Percentiles rank a stretch among this genome's conserved stretches.
phyloP scores from a whole-genome alignment of 2,888 invertebrate species.

The Willowsia nigromaculata region DNA sequence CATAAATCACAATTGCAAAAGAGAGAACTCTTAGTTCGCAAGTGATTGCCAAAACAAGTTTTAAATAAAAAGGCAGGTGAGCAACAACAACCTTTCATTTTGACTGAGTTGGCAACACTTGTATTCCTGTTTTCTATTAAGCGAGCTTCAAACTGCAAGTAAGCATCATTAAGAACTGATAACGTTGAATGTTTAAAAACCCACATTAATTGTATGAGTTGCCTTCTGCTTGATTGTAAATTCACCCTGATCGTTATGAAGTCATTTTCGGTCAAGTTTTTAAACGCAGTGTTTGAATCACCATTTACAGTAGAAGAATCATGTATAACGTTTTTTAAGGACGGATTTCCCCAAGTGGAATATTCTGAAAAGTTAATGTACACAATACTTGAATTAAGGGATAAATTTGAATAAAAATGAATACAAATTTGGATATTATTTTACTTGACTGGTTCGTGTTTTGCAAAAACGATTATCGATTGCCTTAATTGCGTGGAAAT shows the following conservation, averaged over 20 bases:
- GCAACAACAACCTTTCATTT: background rate
- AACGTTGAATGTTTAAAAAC: background rate
- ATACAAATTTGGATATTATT: background rate
- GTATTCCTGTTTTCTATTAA: background rate
- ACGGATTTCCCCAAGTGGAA: background rate
- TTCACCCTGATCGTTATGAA: background rate
- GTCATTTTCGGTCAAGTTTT: background rate
- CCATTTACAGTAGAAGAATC: background rate
- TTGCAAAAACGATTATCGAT: background rate
- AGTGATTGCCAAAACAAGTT: background rate
- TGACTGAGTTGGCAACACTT: background rate
- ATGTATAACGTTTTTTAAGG: background rate
- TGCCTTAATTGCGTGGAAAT: background rate
- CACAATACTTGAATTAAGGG: background rate
- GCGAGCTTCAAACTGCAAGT: background rate
- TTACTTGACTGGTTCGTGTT: background rate
- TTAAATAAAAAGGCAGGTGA: background rate
- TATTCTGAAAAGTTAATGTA: background rate
- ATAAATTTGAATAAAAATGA: background rate
- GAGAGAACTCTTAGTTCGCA: background rate
- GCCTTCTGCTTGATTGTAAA: background rate
- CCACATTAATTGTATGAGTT: background rate
- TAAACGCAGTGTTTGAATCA: background rate
- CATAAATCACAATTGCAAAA: too few relatives aligned
- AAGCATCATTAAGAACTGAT: background rate